Percentiles rank a stretch among this genome's conserved stretches.
phyloP scores from a whole-genome alignment of 2,113 vertebrate genomes.

The Bettongia penicillata region DNA sequence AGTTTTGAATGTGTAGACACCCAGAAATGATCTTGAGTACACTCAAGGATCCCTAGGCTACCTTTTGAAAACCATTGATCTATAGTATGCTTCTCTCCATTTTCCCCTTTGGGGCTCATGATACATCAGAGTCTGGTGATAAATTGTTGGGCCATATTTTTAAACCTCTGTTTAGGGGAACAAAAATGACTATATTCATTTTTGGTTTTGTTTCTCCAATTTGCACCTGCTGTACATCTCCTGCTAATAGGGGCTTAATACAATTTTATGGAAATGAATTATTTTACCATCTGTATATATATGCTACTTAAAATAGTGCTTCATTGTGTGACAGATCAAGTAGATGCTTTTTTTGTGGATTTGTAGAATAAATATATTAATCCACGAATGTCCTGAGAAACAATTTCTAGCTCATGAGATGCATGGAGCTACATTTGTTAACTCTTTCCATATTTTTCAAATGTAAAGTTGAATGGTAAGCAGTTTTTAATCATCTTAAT shows the following conservation, averaged over 20 bases:
- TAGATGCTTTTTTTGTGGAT: not conserved
- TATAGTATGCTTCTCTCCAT: not conserved
- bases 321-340: not conserved
- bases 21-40: not conserved
- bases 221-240: not conserved
- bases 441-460: slow-evolving; percentile 12
- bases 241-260: not conserved
- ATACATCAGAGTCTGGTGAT: not conserved
- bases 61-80: not conserved
- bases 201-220: not conserved
- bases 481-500: not conserved
- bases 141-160: not conserved
- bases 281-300: not conserved
- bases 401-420: not conserved
- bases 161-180: not conserved
- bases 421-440: not conserved
- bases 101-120: not conserved
- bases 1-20: not conserved
- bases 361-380: not conserved
- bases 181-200: not conserved
- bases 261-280: not conserved
- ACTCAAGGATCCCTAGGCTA: not conserved
- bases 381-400: not conserved
- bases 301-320: not conserved
- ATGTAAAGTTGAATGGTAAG: not conserved